phyloP scores from a whole-genome alignment of 2,888 invertebrate genomes.

The Melanostoma scalare region DNA sequence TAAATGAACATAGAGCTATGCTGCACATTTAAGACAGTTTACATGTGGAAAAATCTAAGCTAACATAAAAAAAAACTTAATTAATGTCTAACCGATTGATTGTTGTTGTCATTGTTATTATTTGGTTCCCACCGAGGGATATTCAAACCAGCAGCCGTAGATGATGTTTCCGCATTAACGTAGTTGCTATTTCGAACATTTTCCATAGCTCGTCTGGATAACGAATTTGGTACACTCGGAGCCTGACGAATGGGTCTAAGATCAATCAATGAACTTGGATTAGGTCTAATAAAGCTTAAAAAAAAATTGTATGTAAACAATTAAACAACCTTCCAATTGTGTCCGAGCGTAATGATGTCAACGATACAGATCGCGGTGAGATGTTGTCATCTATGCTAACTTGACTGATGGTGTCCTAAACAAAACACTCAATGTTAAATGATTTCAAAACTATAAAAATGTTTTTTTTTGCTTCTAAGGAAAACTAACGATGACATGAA shows the following conservation, averaged over 20 bases:
- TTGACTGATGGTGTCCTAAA: conserved; percentile 77
- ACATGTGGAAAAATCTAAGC: conserved; percentile 38
- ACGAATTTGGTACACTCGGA: conserved; percentile 68
- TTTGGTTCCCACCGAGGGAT: conserved; percentile 29
- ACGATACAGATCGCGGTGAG: conserved; percentile 75
- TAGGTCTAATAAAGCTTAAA: conserved; percentile 31
- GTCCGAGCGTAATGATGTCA: conserved; percentile 74
- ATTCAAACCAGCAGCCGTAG: conserved; percentile 24
- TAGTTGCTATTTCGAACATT: conserved; percentile 73
- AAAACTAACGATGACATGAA: not conserved
- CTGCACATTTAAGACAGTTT: conserved; percentile 45
- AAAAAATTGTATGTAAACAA: conserved; percentile 8
- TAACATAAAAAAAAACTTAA: conserved; percentile 26
- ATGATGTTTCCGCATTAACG: conserved; percentile 49
- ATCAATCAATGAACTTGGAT: conserved; percentile 29
- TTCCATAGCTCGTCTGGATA: conserved; percentile 74
- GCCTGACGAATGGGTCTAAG: conserved; percentile 58
- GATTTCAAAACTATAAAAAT: conserved; percentile 6
- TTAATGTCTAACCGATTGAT: conserved; percentile 53
- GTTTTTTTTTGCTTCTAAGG: not conserved
- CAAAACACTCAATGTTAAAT: conserved; percentile 46
- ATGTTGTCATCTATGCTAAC: conserved; percentile 76
- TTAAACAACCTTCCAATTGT: conserved; percentile 49
- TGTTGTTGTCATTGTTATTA: conserved; percentile 44
- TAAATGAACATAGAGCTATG: conserved; percentile 24